These are phyloP conservation scores for Phortica variegata DNA, from an alignment of 1,140 invertebrate species.

Conservation along the genomic window DNA sequence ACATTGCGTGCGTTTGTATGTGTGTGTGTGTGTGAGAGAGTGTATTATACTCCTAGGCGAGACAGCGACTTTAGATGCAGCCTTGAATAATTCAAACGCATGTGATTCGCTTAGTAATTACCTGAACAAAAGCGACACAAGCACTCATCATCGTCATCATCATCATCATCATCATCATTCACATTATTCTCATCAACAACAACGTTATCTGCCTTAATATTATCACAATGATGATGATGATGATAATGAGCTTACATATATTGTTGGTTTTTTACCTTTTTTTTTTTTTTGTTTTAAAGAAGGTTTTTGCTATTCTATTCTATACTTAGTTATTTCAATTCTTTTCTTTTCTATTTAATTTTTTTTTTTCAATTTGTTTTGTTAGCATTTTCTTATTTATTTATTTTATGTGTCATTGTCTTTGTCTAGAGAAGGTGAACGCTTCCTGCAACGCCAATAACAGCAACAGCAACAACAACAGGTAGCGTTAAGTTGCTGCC, in stretches of 20 bases:
- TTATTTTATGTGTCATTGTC: slow-evolving; percentile 35
- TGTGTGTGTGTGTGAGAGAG: slow-evolving; percentile 24
- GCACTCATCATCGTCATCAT: slow-evolving; percentile 1
- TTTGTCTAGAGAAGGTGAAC: slow-evolving; percentile 36
- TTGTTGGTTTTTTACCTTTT: no score
- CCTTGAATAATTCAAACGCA: slow-evolving; percentile 54
- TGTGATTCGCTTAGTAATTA: slow-evolving; percentile 55
- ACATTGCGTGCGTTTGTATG: slow-evolving; percentile 25
- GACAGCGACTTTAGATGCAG: slow-evolving; percentile 29
- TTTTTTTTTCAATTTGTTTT: slow-evolving; percentile 35
- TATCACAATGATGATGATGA: no score
- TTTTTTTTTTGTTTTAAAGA: no score
- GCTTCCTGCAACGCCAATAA: slow-evolving; percentile 53
- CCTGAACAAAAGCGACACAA: slow-evolving; percentile 49
- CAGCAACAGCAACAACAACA: no score
- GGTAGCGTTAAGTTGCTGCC: no score
- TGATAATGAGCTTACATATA: no score
- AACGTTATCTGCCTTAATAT: no score
- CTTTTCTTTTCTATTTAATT: slow-evolving; percentile 34
- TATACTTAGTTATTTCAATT: neutral
- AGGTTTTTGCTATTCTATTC: no score
- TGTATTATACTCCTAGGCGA: slow-evolving; percentile 33
- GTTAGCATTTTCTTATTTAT: no score
- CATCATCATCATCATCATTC: neutral
- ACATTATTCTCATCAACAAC: no score